phyloP scores from a whole-genome alignment of 2,888 invertebrate genomes.

The Troides oblongomaculatus region DNA sequence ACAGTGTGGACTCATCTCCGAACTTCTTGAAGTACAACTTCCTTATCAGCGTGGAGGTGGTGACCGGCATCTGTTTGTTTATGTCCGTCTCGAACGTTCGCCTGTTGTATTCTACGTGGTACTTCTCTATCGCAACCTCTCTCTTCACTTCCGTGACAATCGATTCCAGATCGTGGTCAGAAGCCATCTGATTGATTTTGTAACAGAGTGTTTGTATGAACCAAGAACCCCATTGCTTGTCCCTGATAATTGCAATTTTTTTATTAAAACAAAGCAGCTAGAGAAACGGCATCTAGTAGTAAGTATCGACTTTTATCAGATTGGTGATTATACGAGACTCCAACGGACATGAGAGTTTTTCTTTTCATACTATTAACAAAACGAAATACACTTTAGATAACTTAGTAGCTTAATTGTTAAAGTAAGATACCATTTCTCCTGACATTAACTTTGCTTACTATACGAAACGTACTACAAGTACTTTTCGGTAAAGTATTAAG shows the following conservation, averaged over 20 bases:
- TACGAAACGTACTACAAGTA: no score
- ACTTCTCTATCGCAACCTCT: slow-evolving; percentile 57
- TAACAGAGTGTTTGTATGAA: slow-evolving; percentile 63
- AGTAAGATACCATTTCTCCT: no score
- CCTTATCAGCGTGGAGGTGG: slow-evolving; percentile 55
- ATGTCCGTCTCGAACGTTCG: slow-evolving; percentile 45
- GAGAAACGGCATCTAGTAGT: no score
- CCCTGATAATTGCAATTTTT: slow-evolving; percentile 37
- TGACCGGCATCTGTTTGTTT: slow-evolving; percentile 56
- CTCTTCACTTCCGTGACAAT: slow-evolving; percentile 61
- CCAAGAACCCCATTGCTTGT: slow-evolving; percentile 56
- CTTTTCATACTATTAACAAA: no score
- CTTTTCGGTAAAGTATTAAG: no score
- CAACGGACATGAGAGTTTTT: no score
- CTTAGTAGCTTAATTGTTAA: no score
- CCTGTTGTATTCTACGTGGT: slow-evolving; percentile 45
- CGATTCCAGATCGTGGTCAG: slow-evolving; percentile 52
- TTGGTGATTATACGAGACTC: no score
- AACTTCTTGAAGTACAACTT: slow-evolving; percentile 51
- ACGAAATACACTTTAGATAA: no score
- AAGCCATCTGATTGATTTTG: slow-evolving; percentile 50
- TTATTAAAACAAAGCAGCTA: no score
- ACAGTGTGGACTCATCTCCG: slow-evolving; percentile 34
- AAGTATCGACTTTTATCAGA: no score
- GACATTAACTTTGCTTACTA: no score